Base-by-base conservation (phyloP, 2,888 invertebrate genomes). In the Linyphia triangularis region DNA sequence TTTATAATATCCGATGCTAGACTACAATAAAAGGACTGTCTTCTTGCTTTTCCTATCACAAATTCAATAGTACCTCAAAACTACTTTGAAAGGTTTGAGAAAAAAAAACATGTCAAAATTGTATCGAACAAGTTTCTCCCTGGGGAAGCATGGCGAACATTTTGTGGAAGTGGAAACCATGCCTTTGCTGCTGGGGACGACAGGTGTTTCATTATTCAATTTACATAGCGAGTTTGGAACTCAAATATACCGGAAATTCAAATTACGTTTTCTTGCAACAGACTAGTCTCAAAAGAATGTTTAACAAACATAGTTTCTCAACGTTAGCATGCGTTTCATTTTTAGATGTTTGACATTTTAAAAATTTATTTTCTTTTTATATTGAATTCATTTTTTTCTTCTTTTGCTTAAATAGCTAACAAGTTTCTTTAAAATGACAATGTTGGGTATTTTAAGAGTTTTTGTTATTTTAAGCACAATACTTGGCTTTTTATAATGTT, bases 201-300 rank as follows among this genome's bases (percentile, higher is more conserved):
- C 75, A 83, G 84, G 77, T 85, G 75, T 85, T 85, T 85, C 77
- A 85, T 85, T 67, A 85, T 85, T 85, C 84, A 85, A 85, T 85
- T 85, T 85, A 77, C 84, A 69, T 69, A 30, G 33, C 13, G 69
- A 85, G 75, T 69, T 85, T 30, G 77, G 67, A 77, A 77, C 84
- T 67, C 75, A 85, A 85, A 85, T 57, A 75, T 67, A 77, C 75
- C 57, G 75, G 75, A 85, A 85, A 77, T 85, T 77, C 75, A 85
- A 85, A 85, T 85, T 85, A 26, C 77, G 30, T 65, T 59, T 85
- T 77, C 30, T 22, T 59, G 19, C 24, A n/a, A 51, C 67, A 13
- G 59, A 5, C 10, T 6, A 19, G 22, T n/a, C n/a, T n/a, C n/a
- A 69, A 69, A 61, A 43, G 26, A 40, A 70, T 81, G 37, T 61